Conservation (phyloP, 1,140 invertebrate species). For the Asobara japonica region DNA sequence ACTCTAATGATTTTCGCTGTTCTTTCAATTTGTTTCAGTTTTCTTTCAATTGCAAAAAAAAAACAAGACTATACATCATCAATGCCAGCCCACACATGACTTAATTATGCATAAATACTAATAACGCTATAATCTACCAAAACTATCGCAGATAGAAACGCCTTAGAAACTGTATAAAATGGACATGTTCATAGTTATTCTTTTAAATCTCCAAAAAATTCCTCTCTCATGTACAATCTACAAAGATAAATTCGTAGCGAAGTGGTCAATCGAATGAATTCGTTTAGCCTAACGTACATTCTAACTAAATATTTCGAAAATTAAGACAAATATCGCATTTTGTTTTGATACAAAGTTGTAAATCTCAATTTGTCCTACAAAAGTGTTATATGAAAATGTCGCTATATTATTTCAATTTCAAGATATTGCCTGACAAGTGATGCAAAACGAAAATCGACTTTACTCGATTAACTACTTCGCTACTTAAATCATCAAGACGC, state of each 20-base stretch:
- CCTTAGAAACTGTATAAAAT: conserved; percentile 66
- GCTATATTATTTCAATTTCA: too few relatives aligned
- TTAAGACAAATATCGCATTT: too few relatives aligned
- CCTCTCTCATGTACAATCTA: neutral
- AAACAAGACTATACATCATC: neutral
- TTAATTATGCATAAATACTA: conserved; percentile 14
- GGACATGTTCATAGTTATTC: conserved; percentile 46
- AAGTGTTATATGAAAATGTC: too few relatives aligned
- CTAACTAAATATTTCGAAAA: too few relatives aligned
- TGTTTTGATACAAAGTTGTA: too few relatives aligned
- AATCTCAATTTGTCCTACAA: too few relatives aligned
- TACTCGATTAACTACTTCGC: too few relatives aligned
- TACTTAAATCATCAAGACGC: neutral
- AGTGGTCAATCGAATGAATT: too few relatives aligned
- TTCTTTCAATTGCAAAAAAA: neutral
- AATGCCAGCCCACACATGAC: neutral
- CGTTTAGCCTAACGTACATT: neutral
- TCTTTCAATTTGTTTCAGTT: neutral
- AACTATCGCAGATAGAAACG: conserved; percentile 62
- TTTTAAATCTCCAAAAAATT: conserved; percentile 20
- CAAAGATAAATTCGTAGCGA: neutral
- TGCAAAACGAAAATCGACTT: too few relatives aligned
- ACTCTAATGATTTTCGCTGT: too few relatives aligned
- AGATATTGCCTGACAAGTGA: too few relatives aligned
- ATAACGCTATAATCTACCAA: neutral